These are phyloP conservation scores for Papilio gigon DNA, from an alignment of 2,888 invertebrate species.

Conservation along the genomic window DNA sequence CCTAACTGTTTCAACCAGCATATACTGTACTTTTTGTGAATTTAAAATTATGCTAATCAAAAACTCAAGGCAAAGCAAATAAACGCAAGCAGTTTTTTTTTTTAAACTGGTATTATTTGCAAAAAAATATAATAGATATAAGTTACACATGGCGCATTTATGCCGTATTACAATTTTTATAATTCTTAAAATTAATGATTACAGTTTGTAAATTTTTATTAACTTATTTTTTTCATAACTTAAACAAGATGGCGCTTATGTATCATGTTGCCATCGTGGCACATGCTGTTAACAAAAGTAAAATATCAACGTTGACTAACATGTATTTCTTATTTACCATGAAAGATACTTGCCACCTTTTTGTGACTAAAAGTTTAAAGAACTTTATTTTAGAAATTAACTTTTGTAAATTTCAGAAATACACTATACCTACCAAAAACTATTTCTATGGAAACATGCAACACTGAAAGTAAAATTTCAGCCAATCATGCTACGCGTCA, in stretches of 20 bases:
- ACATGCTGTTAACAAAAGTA: background rate
- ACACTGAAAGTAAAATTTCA: background rate
- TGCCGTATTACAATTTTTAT: no score
- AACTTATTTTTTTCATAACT: no score
- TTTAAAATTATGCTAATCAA: no score
- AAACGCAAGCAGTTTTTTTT: no score
- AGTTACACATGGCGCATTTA: no score
- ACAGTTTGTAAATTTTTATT: no score
- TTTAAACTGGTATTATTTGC: no score
- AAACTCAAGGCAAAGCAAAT: no score
- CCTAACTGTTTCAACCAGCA: no score
- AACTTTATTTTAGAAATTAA: background rate
- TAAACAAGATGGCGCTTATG: background rate
- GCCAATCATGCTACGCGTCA: constrained; percentile 12
- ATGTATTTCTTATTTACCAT: background rate
- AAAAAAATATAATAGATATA: no score
- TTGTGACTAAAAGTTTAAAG: background rate
- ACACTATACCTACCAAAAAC: background rate
- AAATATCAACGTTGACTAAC: background rate
- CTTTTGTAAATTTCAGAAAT: background rate
- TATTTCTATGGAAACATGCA: background rate
- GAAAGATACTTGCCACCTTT: background rate
- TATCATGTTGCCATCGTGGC: background rate
- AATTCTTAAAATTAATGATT: no score
- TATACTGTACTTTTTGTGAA: no score